Evolutionary conservation across 2,113 vertebrate genomes (phyloP), one percentile per base, ranked within the genome.

Genomic region (Calypte anna): DNA sequence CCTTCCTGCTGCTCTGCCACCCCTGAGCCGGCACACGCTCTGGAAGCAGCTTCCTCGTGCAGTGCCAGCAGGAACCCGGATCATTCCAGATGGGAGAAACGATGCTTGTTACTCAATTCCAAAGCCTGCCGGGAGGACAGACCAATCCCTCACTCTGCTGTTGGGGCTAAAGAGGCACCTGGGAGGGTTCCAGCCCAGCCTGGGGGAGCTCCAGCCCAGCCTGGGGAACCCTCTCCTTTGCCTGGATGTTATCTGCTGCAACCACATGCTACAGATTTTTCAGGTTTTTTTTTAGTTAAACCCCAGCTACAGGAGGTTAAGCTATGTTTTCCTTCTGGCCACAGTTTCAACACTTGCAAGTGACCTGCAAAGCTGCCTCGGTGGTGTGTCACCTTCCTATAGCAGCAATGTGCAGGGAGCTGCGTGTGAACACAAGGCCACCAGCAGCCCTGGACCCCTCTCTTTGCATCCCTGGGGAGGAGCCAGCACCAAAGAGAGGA

Each of bases 141-240:
- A 67, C 25, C 0, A 0, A 67, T 44, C 36, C 18, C n/a, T 50
- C 1, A 5, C n/a, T 0, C 13, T n/a, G 80, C 62, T 90, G 10
- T 6, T 0, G 1, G 64, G 58, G 58, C 15, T 48, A 31, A 46
- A 70, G 51, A 28, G 21, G 51, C 10, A 14, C 40, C 50, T 5
- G 24, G 16, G 69, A 23, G 28, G 40, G 40, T 40, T 40, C 40
- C 40, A 40, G 40, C 40, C 40, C 40, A 40, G 12, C 40, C 48
- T 1, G 7, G 8, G 28, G 28, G 40, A 10, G 38, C 36, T 48
- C 33, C 46, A 55, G 66, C 30, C 20, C 55, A 63, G 58, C 46
- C n/a, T 0, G 0, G 64, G 68, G 72, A 53, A 85, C 38, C 79
- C 50, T 43, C 43, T 88, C n/a, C 80, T 69, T 63, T 1, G 0